phyloP scores from a whole-genome alignment of 92 coral and sea anemone genomes.

The Zoanthus solanderi region DNA sequence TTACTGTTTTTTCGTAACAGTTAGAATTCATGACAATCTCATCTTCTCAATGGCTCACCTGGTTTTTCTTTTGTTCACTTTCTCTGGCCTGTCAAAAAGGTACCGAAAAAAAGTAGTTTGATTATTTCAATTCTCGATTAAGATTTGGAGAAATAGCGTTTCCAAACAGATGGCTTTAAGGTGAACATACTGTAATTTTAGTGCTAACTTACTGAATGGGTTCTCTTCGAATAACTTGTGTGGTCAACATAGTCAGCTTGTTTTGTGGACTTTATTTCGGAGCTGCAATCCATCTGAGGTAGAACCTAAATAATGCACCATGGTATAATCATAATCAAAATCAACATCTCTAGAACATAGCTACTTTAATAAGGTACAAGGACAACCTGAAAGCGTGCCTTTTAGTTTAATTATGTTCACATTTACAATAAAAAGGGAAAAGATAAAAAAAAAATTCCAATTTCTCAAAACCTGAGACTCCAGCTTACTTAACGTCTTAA shows the following conservation, averaged over 20 bases:
- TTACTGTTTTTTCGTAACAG: too few relatives aligned
- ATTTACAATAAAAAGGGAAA: too few relatives aligned
- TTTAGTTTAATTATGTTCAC: too few relatives aligned
- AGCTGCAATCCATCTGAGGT: constrained; percentile 51
- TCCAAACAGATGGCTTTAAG: neutral
- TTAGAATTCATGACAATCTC: neutral
- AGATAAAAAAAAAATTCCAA: too few relatives aligned
- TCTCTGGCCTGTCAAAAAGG: constrained; percentile 64
- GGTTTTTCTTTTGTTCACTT: constrained; percentile 67
- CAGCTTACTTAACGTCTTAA: too few relatives aligned
- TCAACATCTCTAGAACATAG: too few relatives aligned
- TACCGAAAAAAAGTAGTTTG: neutral
- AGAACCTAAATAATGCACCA: constrained; percentile 51
- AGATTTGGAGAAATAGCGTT: neutral
- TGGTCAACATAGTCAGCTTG: constrained; percentile 78
- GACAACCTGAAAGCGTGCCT: neutral
- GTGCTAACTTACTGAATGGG: constrained; percentile 51
- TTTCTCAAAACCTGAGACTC: too few relatives aligned
- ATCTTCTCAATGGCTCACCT: constrained; percentile 43
- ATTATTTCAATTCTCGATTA: neutral
- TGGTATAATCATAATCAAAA: neutral
- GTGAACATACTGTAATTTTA: neutral
- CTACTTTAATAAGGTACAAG: neutral
- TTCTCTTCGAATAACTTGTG: constrained; percentile 32
- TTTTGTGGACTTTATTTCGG: constrained; percentile 63